A percentile compares a stretch with the other conserved stretches of the same genome.
phyloP scores from a whole-genome alignment of 2,113 vertebrate species.

The Mormoops blainvillei region DNA sequence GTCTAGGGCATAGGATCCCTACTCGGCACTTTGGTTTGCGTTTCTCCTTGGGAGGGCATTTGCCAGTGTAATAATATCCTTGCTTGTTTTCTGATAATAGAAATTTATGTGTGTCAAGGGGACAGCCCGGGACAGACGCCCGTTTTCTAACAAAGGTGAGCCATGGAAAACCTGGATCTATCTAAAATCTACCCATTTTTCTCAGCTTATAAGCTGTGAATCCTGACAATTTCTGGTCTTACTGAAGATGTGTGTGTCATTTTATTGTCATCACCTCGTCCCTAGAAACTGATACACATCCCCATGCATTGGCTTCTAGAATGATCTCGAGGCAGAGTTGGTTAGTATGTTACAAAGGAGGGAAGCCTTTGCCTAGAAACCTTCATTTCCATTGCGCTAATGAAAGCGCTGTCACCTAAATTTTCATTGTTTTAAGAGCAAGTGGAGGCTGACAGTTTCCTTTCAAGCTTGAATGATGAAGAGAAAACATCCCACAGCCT shows the following conservation, averaged over 20 bases:
- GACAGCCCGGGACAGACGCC: neutral
- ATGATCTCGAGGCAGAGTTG: neutral
- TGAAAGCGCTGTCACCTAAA: slow-evolving; percentile 85
- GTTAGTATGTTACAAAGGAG: slow-evolving; percentile 39
- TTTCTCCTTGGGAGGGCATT: neutral
- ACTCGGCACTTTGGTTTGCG: neutral
- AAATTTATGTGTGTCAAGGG: slow-evolving; percentile 38
- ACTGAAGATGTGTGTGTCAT: slow-evolving; percentile 14
- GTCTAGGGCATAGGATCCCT: neutral
- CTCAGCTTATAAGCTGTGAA: slow-evolving; percentile 46
- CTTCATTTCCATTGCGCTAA: slow-evolving; percentile 80
- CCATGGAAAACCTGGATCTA: slow-evolving; percentile 6
- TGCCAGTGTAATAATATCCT: neutral
- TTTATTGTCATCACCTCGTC: slow-evolving; percentile 28
- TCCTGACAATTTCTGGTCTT: slow-evolving; percentile 52
- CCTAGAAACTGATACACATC: neutral
- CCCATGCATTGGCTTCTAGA: neutral
- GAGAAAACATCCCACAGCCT: slow-evolving; percentile 83
- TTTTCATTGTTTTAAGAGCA: slow-evolving; percentile 88
- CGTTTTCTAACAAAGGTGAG: slow-evolving; percentile 43
- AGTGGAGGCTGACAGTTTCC: slow-evolving; percentile 85
- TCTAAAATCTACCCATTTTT: slow-evolving; percentile 29
- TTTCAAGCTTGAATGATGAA: slow-evolving; percentile 91
- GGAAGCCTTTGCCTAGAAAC: slow-evolving; percentile 72
- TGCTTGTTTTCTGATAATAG: slow-evolving; percentile 45